Conservation (phyloP, 2,797 vertebrate genomes). For the Delichon dasypus region DNA sequence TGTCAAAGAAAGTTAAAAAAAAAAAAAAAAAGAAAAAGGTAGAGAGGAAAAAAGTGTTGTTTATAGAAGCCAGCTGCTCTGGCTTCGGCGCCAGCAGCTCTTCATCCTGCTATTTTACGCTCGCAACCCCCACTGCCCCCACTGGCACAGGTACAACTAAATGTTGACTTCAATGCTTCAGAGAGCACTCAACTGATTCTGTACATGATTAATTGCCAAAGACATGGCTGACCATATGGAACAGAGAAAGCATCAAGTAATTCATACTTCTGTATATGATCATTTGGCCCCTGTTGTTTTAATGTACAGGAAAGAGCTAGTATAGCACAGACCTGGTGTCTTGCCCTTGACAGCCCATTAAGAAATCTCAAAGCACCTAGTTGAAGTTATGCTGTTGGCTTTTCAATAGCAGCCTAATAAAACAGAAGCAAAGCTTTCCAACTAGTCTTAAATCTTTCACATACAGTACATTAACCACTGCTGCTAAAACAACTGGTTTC, state of each 20-base stretch:
- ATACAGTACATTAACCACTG: constrained; percentile 81
- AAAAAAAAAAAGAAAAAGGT: constrained; percentile 18
- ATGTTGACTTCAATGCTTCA: constrained; percentile 79
- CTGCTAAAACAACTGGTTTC: constrained; percentile 83
- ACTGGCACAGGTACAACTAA: constrained; percentile 79
- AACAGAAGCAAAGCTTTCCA: constrained; percentile 84
- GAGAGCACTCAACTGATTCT: constrained; percentile 79
- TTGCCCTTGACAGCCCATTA: constrained; percentile 86
- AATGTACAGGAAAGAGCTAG: constrained; percentile 82
- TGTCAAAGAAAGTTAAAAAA: constrained; percentile 42
- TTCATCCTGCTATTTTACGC: constrained; percentile 73
- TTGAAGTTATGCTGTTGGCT: constrained; percentile 80
- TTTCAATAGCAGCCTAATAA: constrained; percentile 84
- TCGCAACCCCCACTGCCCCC: constrained; percentile 68
- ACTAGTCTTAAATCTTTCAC: constrained; percentile 85
- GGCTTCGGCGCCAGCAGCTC: constrained; percentile 77
- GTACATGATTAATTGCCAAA: constrained; percentile 84
- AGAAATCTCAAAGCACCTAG: constrained; percentile 84
- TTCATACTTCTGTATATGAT: constrained; percentile 82
- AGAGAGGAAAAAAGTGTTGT: constrained; percentile 68
- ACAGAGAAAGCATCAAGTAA: constrained; percentile 83
- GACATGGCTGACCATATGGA: constrained; percentile 84
- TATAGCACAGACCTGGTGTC: constrained; percentile 79
- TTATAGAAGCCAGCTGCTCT: constrained; percentile 82
- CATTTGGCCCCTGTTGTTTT: constrained; percentile 81